Conservation (phyloP, 2,797 vertebrate genomes). For the Tympanoctomys barrerae region DNA sequence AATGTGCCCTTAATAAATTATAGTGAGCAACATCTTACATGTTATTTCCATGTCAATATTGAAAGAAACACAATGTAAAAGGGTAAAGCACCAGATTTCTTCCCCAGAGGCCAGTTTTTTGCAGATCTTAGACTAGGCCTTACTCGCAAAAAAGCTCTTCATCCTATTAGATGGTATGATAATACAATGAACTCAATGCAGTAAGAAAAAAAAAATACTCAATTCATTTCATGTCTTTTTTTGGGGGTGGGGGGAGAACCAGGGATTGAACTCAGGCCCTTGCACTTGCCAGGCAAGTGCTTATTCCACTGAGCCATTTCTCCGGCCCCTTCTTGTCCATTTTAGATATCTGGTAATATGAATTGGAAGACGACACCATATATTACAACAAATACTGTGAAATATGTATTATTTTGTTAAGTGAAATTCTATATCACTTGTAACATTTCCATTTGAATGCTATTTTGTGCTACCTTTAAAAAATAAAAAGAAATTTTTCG, state of each 20-base stretch:
- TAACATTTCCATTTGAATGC: no score
- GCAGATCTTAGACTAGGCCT: background rate
- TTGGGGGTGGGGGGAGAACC: no score
- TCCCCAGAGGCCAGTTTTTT: background rate
- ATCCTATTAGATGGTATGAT: background rate
- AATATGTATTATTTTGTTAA: no score
- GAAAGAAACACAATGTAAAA: constrained; percentile 65
- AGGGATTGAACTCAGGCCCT: no score
- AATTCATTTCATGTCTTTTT: background rate
- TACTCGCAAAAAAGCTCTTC: background rate
- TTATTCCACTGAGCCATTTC: no score
- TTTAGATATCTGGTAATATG: background rate
- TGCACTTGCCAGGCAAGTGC: no score
- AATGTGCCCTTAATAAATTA: constrained; percentile 78
- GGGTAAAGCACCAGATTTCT: background rate
- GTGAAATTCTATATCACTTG: no score
- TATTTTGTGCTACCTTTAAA: no score
- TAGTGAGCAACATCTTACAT: constrained; percentile 36
- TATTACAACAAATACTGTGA: no score
- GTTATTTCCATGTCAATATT: constrained; percentile 51
- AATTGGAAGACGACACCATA: no score
- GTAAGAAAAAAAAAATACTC: background rate
- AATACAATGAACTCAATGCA: no score
- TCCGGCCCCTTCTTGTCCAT: background rate
- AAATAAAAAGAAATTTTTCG: no score